Evolutionary conservation across 2,888 invertebrate species (phyloP).

Genomic region (Hydrotaea cyrtoneurina): DNA sequence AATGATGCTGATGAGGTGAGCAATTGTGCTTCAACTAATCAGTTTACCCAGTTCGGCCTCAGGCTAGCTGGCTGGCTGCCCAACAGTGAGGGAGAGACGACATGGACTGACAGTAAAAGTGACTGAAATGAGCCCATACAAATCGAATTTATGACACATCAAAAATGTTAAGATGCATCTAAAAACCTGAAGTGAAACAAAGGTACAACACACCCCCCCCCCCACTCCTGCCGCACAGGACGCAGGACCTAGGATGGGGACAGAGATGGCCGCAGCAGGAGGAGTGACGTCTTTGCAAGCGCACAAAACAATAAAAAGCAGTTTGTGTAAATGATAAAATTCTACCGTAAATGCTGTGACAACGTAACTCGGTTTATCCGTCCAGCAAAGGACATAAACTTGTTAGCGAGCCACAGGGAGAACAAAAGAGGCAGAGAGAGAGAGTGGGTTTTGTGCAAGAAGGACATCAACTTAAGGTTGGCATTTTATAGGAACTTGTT

Average conservation of each 20-base stretch:
- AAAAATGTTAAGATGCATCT: slow-evolving; percentile 65
- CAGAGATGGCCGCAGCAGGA: neutral
- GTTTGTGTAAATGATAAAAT: slow-evolving; percentile 39
- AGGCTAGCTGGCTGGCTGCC: slow-evolving; percentile 7
- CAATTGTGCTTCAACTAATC: slow-evolving; percentile 63
- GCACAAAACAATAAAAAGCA: slow-evolving; percentile 33
- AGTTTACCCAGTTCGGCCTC: slow-evolving; percentile 19
- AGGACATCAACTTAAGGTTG: neutral
- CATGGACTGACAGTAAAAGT: slow-evolving; percentile 43
- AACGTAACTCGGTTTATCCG: slow-evolving; percentile 37
- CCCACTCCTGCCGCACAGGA: too few species aligned
- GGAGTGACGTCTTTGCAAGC: neutral
- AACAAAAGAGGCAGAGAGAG: neutral
- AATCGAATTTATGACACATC: slow-evolving; percentile 71
- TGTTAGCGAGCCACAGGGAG: slow-evolving; percentile 42
- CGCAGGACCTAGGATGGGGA: neutral
- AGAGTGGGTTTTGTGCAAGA: neutral
- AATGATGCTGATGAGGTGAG: slow-evolving; percentile 70
- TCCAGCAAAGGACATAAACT: slow-evolving; percentile 54
- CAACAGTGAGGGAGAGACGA: neutral
- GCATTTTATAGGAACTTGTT: slow-evolving; percentile 1
- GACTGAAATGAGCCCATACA: slow-evolving; percentile 61
- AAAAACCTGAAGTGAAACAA: slow-evolving; percentile 57
- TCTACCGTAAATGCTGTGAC: slow-evolving; percentile 44
- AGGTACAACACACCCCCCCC: slow-evolving; percentile 50